Evolutionary conservation across 2,797 vertebrate species (phyloP), one percentile per base, ranked within the genome.

Genomic region (Echeneis naucrates): DNA sequence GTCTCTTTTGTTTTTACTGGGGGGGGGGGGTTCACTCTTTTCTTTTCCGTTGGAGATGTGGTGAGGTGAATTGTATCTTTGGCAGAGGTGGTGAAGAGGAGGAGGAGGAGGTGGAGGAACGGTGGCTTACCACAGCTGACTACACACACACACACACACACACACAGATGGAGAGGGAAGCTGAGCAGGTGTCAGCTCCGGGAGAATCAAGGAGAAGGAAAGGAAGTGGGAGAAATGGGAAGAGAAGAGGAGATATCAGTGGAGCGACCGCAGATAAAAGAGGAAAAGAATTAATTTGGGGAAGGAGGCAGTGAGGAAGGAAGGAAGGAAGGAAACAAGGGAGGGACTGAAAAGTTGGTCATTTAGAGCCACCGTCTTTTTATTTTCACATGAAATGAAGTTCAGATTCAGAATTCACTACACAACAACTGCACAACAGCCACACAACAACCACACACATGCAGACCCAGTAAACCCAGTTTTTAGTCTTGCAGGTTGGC

Each of bases 41-140:
- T 75, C 62, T 67, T 75, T 70, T 77, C 78, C 64, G 52, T 80
- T 19, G 13, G 73, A 76, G 72, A 83, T 78, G 81, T 78, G 86
- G 83, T 74, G 65, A 83, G 62, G 63, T 81, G 78, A 90, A 89
- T 88, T 89, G 89, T 88, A 86, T 89, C 88, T 87, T 88, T 90
- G 88, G 88, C 83, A 83, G 63, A 77, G 61, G 13, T 60, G 69
- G 50, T 52, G 63, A 50, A 12, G 76, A 67, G 66, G 80, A 16
- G 67, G 79, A 64, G 58, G 68, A 60, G 61, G n/a, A 72, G 68
- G 70, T 47, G 68, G 63, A 83, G 70, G 68, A 79, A 65, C 51
- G 69, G 81, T 77, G 80, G 73, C 55, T 74, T 52, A 80, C 78
- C 81, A 44, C 71, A 74, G 71, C 13, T 19, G 40, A 79, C 68